Conservation (phyloP, 2,888 invertebrate genomes). For the Bursaphelenchus okinawaensis region DNA sequence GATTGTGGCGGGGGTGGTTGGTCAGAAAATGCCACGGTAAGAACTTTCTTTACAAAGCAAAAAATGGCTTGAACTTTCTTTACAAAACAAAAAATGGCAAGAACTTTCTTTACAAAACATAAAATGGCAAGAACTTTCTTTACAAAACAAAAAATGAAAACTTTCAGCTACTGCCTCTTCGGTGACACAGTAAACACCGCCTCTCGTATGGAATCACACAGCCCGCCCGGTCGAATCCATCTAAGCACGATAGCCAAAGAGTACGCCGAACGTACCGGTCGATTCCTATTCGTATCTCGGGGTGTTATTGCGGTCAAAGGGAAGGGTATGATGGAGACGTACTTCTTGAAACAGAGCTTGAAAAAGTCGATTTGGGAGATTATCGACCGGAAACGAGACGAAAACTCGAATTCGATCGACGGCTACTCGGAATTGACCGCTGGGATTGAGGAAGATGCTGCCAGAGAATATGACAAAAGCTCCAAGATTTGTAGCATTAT, state of each 20-base stretch:
- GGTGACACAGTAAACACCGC: conserved; percentile 50
- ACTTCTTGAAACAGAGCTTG: conserved; percentile 36
- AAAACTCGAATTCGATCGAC: neutral
- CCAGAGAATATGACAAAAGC: neutral
- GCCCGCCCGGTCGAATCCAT: conserved; percentile 42
- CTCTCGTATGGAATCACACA: conserved; percentile 46
- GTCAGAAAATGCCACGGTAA: conserved; percentile 48
- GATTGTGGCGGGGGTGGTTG: conserved; percentile 52
- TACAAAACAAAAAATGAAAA: neutral
- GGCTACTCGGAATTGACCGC: conserved; percentile 34
- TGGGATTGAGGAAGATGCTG: conserved; percentile 31
- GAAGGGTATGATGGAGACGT: conserved; percentile 48
- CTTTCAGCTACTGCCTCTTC: conserved; percentile 41
- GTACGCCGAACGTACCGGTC: conserved; percentile 42
- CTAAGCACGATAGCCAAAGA: conserved; percentile 39
- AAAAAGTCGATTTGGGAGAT: conserved; percentile 52
- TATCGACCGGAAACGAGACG: conserved; percentile 36
- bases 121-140: conserved; percentile 31
- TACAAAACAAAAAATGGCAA: neutral
- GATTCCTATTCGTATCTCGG: conserved; percentile 46
- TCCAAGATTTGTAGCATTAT: neutral
- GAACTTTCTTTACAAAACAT: conserved; percentile 38
- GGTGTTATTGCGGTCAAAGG: conserved; percentile 45
- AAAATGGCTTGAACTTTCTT: neutral
- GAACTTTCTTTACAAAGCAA: neutral